Base-by-base conservation (phyloP, 2,113 vertebrate genomes). In the Aegypius monachus region DNA sequence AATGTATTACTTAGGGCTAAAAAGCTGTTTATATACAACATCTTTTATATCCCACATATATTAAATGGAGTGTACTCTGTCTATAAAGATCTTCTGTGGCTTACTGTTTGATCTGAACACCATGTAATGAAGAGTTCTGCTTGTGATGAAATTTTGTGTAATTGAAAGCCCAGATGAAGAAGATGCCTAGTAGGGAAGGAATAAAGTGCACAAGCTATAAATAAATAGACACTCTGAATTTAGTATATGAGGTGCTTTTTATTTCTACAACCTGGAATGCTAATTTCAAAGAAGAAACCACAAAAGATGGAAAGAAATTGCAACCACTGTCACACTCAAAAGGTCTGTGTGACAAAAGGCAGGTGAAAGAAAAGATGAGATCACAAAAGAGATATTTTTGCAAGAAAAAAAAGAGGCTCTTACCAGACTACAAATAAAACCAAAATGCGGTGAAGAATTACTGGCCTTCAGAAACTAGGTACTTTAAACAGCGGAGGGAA, bases 91-190 rank as follows among this genome's bases (percentile, higher is more conserved):
- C 50, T 92, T 66, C 18, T 75, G 11, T 0, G 0, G 48, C 50
- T 89, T 81, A 52, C 38, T 79, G 25, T 92, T 93, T 92, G 75
- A 63, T 92, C 73, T 96, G 73, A 94, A 34, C n/a, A 84, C 25
- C 40, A 15, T 53, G 29, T 83, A 88, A 86, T 86, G 61, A 86
- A 61, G 66, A 72, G 50, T 81, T 95, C 71, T 81, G 61, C 62
- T 63, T 87, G 63, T 78, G 48, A 80, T 86, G 61, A 72, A 90
- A 85, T 85, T 86, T 72, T 87, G 22, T 75, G 34, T 92, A 89
- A 93, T 86, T 90, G 52, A 85, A 85, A 87, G 22, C 11, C 32
- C 81, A 92, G 58, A 94, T 82, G 42, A 95, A 90, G 88, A 82
- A 93, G 67, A n/a, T 79, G 9, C 45, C 58, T 78, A 56, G 29